Percentiles rank a stretch among this genome's conserved stretches.
Evolutionary conservation across 2,888 invertebrate species (phyloP).

Genomic region (Phyto melanocephala): DNA sequence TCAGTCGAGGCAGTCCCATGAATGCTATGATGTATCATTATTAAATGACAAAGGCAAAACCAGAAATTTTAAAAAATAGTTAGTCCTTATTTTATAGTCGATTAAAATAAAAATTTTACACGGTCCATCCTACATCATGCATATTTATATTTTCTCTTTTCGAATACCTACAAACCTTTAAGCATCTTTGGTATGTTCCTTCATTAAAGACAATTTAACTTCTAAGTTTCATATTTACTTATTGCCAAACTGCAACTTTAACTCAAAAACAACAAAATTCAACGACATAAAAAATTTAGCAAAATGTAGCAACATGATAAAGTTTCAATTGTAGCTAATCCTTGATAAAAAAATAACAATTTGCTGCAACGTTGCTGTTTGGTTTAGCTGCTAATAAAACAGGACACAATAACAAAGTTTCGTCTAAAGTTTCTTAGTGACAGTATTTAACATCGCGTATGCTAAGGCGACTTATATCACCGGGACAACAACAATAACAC

Average conservation of each 20-base stretch:
- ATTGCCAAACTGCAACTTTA: not conserved
- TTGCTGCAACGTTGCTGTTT: not conserved
- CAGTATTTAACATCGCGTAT: not conserved
- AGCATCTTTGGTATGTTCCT: too few relatives aligned
- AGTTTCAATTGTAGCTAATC: not conserved
- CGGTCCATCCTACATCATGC: too few relatives aligned
- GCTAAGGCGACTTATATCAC: not conserved
- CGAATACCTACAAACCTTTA: too few relatives aligned
- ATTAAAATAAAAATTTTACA: too few relatives aligned
- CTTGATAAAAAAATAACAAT: too few relatives aligned
- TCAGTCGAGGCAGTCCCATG: too few relatives aligned
- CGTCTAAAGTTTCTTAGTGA: not conserved
- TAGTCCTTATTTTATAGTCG: too few relatives aligned
- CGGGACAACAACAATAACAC: not conserved
- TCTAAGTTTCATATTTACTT: not conserved
- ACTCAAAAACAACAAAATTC: not conserved
- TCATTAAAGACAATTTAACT: too few relatives aligned
- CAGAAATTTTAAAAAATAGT: too few relatives aligned
- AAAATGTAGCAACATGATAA: not conserved
- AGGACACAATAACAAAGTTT: conserved; percentile 18
- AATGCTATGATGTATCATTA: too few relatives aligned
- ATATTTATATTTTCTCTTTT: too few relatives aligned
- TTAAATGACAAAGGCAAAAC: too few relatives aligned
- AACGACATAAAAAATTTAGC: not conserved
- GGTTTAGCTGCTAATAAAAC: not conserved